A percentile compares a stretch with the other conserved stretches of the same genome.
These are phyloP conservation scores for Plagodis dolabraria DNA, from an alignment of 2,888 invertebrate species.

Conservation along the genomic window DNA sequence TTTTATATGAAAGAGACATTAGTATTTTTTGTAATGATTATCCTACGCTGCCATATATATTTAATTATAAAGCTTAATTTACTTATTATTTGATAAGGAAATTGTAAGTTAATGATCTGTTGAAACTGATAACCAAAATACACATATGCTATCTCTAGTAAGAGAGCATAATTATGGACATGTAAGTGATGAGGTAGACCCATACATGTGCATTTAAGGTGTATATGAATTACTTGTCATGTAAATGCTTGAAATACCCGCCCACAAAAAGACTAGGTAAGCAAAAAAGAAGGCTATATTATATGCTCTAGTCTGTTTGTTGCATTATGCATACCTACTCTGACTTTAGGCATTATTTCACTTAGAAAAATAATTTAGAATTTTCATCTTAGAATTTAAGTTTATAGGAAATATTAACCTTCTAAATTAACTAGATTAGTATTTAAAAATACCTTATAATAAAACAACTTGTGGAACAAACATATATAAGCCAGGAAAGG, in stretches of 20 bases:
- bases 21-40: constrained; percentile 47
- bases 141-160: no score
- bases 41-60: constrained; percentile 73
- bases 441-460: constrained; percentile 19
- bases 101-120: constrained; percentile 14
- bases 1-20: constrained; percentile 25
- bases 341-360: constrained; percentile 20
- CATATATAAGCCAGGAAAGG: not conserved
- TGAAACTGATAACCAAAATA: not conserved
- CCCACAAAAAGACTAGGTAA: not conserved
- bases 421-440: constrained; percentile 18
- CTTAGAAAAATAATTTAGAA: constrained; percentile 21
- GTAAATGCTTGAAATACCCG: constrained; percentile 3
- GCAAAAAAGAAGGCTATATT: constrained; percentile 27
- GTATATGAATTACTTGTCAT: not conserved
- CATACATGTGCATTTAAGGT: not conserved
- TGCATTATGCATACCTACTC: constrained; percentile 14
- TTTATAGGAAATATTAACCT: constrained; percentile 32
- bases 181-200: no score
- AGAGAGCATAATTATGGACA: no score
- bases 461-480: constrained; percentile 1
- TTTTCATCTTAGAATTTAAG: constrained; percentile 32
- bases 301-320: constrained; percentile 28
- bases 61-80: constrained; percentile 37
- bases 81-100: constrained; percentile 26